A percentile compares a stretch with the other conserved stretches of the same genome.
These are phyloP conservation scores for Calypte anna DNA, from an alignment of 2,113 vertebrate species.

Conservation along the genomic window DNA sequence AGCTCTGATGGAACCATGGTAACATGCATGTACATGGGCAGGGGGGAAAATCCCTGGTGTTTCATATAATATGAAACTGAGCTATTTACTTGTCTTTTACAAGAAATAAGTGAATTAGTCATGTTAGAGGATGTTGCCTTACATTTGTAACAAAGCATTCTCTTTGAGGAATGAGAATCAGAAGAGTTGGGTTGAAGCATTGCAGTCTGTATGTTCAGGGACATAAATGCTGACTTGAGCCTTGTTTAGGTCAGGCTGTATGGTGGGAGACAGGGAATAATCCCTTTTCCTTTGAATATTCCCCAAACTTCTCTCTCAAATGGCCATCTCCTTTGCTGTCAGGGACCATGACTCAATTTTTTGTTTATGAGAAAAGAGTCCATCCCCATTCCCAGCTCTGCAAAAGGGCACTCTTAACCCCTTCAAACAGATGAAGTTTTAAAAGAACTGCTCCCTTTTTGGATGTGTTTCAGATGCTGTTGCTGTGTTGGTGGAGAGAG, in stretches of 20 bases:
- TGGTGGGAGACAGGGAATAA: not conserved
- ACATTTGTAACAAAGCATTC: not conserved
- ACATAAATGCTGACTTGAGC: not conserved
- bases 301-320: not conserved
- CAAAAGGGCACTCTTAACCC: not conserved
- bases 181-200: not conserved
- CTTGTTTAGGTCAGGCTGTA: not conserved
- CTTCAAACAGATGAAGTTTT: not conserved
- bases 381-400: not conserved
- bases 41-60: rapidly evolving
- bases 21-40: rapidly evolving
- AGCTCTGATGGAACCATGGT: not conserved
- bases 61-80: not conserved
- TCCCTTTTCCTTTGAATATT: not conserved
- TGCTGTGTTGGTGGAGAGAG: not conserved
- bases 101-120: not conserved
- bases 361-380: not conserved
- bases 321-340: not conserved
- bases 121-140: not conserved
- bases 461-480: not conserved
- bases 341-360: not conserved
- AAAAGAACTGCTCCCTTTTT: not conserved
- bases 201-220: not conserved
- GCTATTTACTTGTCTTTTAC: not conserved
- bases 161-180: not conserved